Evolutionary conservation across 2,797 vertebrate species (phyloP), one percentile per base, ranked within the genome.

Genomic region (Phyllotis vaccarum): DNA sequence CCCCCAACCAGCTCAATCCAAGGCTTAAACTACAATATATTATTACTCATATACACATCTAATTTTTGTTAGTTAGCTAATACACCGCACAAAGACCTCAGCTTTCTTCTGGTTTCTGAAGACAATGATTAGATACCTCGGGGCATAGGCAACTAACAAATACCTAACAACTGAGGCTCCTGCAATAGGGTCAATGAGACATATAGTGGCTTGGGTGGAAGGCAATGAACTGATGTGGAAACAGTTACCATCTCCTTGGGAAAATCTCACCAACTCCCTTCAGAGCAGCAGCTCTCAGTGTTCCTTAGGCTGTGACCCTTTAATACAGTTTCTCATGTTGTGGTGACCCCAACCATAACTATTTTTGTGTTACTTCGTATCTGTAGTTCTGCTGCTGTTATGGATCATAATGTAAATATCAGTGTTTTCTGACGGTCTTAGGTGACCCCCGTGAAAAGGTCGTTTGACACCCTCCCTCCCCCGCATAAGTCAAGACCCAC

Each of bases 41-140:
- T 27, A 54, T 68, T 24, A 2, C 22, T 75, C n/a, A 27, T 68
- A 46, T 56, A 3, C 22, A 12, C 62, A 81, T 93, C 89, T 94
- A 70, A 76, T 14, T 58, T 94, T 82, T 87, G 31, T 89, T 91
- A 75, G 68, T 90, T 86, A 92, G 49, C 49, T 81, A 56, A 66
- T 1, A 5, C 29, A 37, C 19, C 0, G 6, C 27, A 70, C 27
- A 75, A 27, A 11, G 14, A 75, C n/a, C 5, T 85, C 60, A 62
- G 70, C 56, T 93, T 87, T 74, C 49, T 90, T 87, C 64, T 83
- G 7, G 6, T 92, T 66, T 81, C 64, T 74, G 31, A 79, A 74
- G 70, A 81, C 22, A 62, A 22, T 14, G 24, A 82, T 89, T 60
- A 68, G 34, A 5, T 58, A 78, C 60, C 60, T 37, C 66, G 91